Evolutionary conservation across 2,888 invertebrate genomes (phyloP), one percentile per base, ranked within the genome.

Genomic region (Gymnocheta viridis): DNA sequence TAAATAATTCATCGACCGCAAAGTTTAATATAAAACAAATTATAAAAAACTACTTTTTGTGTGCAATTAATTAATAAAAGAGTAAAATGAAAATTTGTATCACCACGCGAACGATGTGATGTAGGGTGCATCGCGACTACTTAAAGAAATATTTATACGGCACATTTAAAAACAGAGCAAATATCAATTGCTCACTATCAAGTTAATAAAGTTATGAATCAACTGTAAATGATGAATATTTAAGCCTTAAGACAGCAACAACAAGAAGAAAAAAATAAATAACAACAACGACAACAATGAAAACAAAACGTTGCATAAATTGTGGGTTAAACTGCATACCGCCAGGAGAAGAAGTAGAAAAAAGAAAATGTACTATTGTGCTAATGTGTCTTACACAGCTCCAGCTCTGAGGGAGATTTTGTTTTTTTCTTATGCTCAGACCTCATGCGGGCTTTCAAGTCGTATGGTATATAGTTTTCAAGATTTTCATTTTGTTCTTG

Each of bases 131-230:
- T 14, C 5, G 12, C 14, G 29, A 10, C 27, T 49, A 38, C 17
- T 66, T 47, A 35, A 62, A 77, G 6, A 24, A 22, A 51, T 32
- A 35, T 32, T 44, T 47, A 49, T 47, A 7, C 12, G 7, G 2
- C 19, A 51, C 51, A 77, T 72, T 81, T 49, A 44, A 62, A 81
- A 58, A 64, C 74, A 74, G 47, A 70, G 38, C 60, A 84, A 69
- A 84, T 81, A 81, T 74, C 84, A 84, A 84, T 84, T 84, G 81
- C 73, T 73, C 64, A 73, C 73, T 64, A 69, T 81, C 62, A 56
- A 69, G 81, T 84, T 84, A 84, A 84, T 84, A 84, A 81, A 84
- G 84, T 84, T 84, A 84, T 84, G 84, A 84, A 84, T 84, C 84
- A 84, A 84, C 77, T 58, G 56, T 19, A 73, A 70, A 84, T 78